Conservation (phyloP, 64 coral and sea anemone genomes). For the Stichodactyla mertensii region DNA sequence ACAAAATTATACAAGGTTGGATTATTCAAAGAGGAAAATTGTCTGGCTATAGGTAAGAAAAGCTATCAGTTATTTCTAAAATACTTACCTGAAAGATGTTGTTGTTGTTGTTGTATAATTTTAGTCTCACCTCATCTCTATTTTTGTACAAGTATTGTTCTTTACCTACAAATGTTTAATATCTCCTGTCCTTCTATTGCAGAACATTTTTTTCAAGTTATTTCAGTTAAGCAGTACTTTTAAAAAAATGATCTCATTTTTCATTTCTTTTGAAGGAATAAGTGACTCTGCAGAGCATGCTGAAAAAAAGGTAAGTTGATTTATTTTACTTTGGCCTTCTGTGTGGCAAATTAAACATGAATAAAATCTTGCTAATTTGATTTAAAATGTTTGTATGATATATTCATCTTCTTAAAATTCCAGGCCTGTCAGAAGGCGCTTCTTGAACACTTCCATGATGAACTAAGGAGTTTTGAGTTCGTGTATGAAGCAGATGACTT, state of each 20-base stretch:
- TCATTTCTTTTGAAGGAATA: constrained; percentile 10
- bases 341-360: not conserved
- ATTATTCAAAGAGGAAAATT: constrained; percentile 9
- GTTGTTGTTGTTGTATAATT: not conserved
- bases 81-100: not conserved
- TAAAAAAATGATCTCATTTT: not conserved
- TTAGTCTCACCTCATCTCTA: too few relatives aligned
- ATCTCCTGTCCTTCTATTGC: too few relatives aligned
- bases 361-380: constrained; percentile 3
- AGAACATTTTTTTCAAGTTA: too few relatives aligned
- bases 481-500: constrained; percentile 29
- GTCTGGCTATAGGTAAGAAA: constrained; percentile 47
- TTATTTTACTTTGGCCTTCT: too few relatives aligned
- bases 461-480: constrained; percentile 52
- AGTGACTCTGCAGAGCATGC: constrained; percentile 38
- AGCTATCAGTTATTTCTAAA: not conserved
- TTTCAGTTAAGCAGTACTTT: too few relatives aligned
- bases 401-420: not conserved
- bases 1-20: constrained; percentile 52
- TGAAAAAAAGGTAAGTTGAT: constrained; percentile 66
- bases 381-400: not conserved
- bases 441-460: constrained; percentile 24
- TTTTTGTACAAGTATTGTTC: not conserved
- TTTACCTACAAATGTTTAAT: not conserved
- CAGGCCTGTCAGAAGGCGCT: constrained; percentile 77